Evolutionary conservation across 2,113 vertebrate species (phyloP).

Genomic region (Gasterosteus aculeatus): DNA sequence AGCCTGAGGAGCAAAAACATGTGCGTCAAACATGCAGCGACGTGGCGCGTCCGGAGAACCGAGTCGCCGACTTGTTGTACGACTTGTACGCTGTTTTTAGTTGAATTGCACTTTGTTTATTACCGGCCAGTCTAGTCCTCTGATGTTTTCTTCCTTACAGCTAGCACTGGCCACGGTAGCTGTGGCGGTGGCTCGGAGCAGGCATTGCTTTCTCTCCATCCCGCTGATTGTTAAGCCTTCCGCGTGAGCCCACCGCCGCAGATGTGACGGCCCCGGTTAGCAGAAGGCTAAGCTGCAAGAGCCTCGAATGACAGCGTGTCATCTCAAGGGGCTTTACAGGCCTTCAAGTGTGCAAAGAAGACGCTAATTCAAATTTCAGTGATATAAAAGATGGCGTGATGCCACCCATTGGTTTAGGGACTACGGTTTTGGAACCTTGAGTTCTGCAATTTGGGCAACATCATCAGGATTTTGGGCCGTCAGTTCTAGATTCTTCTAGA

Average conservation of each 20-base stretch:
- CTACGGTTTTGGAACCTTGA: neutral
- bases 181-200: neutral
- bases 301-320: too few relatives aligned
- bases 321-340: too few relatives aligned
- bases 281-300: neutral
- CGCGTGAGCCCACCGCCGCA: neutral
- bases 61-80: neutral
- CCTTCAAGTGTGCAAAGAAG: neutral
- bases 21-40: constrained; percentile 17
- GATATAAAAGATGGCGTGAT: neutral
- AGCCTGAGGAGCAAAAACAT: constrained; percentile 31
- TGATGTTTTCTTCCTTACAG: neutral
- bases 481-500: too few relatives aligned
- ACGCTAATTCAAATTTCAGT: neutral
- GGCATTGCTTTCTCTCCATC: neutral
- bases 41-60: neutral
- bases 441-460: neutral
- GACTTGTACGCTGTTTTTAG: neutral
- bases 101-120: neutral
- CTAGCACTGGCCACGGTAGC: neutral
- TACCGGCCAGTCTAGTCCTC: neutral
- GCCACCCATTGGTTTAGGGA: neutral
- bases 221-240: neutral
- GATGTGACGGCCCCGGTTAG: neutral
- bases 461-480: too few relatives aligned